Percentiles rank a stretch among this genome's conserved stretches.
phyloP scores from a whole-genome alignment of 2,797 vertebrate genomes.

The Myotis vivesi region DNA sequence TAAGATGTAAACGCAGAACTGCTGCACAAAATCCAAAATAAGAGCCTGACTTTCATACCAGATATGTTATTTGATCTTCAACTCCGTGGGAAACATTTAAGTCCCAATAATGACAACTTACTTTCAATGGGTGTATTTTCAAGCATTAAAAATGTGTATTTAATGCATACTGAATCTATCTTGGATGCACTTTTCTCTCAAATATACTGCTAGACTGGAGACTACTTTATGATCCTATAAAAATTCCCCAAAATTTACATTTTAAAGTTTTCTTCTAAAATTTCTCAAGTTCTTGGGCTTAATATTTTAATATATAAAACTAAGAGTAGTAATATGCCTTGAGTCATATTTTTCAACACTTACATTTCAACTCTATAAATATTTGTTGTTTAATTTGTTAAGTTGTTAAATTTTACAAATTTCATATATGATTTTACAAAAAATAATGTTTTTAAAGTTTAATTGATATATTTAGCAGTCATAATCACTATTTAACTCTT shows the following conservation, averaged over 20 bases:
- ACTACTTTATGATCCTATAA: not conserved
- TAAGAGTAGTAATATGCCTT: not conserved
- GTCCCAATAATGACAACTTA: not conserved
- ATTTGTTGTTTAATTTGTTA: slow-evolving; percentile 18
- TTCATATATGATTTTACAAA: not conserved
- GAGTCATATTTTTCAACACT: not conserved
- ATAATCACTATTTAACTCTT: not conserved
- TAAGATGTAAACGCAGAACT: slow-evolving; percentile 58
- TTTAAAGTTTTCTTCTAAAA: not conserved
- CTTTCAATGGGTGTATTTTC: not conserved
- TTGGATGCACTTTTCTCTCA: not conserved
- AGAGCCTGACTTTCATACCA: not conserved
- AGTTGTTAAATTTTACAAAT: slow-evolving; percentile 3
- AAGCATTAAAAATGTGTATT: not conserved
- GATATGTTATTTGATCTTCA: slow-evolving; percentile 29
- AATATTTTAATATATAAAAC: slow-evolving; percentile 9
- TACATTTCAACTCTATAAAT: slow-evolving; percentile 23
- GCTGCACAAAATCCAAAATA: slow-evolving; percentile 38
- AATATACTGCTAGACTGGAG: not conserved
- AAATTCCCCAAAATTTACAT: not conserved
- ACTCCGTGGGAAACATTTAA: slow-evolving; percentile 26
- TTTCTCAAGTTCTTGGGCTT: not conserved
- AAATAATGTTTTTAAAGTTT: not conserved
- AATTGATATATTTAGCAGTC: not conserved
- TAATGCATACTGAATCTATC: not conserved